phyloP scores from a whole-genome alignment of 2,113 vertebrate species.

The Sclerurus mexicanus region DNA sequence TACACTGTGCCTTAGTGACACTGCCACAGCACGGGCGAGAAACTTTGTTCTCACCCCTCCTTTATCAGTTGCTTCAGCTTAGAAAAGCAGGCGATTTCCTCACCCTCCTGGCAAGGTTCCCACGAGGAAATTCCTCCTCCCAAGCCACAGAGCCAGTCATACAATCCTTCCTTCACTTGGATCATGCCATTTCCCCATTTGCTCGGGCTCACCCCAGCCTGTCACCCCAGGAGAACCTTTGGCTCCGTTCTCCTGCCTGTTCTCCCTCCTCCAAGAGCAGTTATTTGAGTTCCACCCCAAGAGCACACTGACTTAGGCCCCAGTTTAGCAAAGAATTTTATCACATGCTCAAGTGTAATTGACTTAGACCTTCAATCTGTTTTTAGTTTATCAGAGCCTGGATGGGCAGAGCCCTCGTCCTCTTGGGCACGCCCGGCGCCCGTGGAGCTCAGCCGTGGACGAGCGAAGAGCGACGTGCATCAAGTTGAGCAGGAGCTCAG shows the following conservation, averaged over 20 bases:
- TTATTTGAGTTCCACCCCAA: conserved; percentile 30
- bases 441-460: fast-evolving
- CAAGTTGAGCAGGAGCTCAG: neutral
- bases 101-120: conserved; percentile 13
- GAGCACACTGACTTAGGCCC: conserved; percentile 28
- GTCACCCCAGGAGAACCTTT: neutral
- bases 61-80: neutral
- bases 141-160: neutral
- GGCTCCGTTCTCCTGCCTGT: neutral
- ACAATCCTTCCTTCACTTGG: neutral
- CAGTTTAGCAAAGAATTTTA: conserved; percentile 50
- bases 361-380: neutral
- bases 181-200: neutral
- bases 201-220: neutral
- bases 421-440: neutral
- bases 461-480: neutral
- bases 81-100: conserved; percentile 23
- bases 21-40: neutral
- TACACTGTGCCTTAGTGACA: neutral
- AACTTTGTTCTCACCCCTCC: neutral
- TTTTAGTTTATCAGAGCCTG: conserved; percentile 29
- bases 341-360: neutral
- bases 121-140: conserved; percentile 8
- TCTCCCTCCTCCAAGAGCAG: neutral
- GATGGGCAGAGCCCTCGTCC: neutral